Conservation (phyloP, 1,140 invertebrate genomes). For the Drosophila nebulosa region DNA sequence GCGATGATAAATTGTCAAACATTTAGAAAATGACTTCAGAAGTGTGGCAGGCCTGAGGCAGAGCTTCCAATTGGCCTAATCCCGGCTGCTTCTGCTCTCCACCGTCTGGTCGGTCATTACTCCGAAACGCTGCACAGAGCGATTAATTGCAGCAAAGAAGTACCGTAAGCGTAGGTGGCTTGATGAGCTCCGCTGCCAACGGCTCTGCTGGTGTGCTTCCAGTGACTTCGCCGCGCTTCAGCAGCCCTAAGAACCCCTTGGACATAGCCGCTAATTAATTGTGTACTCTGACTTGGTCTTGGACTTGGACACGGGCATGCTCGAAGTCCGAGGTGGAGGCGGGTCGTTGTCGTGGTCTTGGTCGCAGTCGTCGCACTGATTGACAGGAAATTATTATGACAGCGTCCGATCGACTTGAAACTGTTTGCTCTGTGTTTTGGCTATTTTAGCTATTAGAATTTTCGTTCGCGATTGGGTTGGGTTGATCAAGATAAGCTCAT, state of each 20-base stretch:
- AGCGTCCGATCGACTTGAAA: constrained; percentile 27
- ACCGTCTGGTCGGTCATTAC: constrained; percentile 36
- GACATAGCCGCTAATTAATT: constrained; percentile 63
- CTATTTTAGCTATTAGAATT: constrained; percentile 41
- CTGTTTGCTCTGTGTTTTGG: constrained; percentile 19
- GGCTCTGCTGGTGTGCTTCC: constrained; percentile 26
- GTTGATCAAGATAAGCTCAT: constrained; percentile 29
- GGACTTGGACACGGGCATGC: constrained; percentile 17
- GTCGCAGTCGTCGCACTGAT: constrained; percentile 49
- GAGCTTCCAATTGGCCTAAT: constrained; percentile 24
- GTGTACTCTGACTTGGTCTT: constrained; percentile 46
- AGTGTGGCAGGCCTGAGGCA: constrained; percentile 57
- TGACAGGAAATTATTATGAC: constrained; percentile 63
- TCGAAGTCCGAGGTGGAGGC: constrained; percentile 34
- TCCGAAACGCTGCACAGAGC: constrained; percentile 41
- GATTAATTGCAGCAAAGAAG: constrained; percentile 65
- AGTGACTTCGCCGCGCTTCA: constrained; percentile 46
- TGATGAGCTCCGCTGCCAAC: constrained; percentile 62
- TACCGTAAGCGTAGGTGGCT: constrained; percentile 75
- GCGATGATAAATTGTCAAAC: constrained; percentile 61
- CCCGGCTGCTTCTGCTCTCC: not conserved
- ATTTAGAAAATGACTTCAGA: constrained; percentile 64
- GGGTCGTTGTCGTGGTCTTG: constrained; percentile 29
- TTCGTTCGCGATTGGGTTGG: not conserved
- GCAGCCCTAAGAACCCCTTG: constrained; percentile 27